A percentile compares a stretch with the other conserved stretches of the same genome.
These are phyloP conservation scores for Montipora sp. DNA, from an alignment of 64 coral and sea anemone species.

Conservation along the genomic window DNA sequence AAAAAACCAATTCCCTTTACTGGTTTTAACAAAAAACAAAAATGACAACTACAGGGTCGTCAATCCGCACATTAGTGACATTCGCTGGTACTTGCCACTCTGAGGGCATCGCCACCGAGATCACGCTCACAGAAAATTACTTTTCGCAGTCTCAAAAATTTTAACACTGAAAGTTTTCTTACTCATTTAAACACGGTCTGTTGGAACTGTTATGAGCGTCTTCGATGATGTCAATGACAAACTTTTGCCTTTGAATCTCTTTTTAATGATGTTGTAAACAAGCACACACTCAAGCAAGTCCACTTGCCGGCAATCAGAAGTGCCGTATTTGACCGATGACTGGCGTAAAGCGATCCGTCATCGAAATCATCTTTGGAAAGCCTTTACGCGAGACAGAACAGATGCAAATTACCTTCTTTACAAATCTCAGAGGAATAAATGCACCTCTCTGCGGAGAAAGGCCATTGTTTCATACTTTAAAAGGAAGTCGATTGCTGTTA, in stretches of 20 bases:
- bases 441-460: conserved; percentile 4
- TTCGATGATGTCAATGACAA: conserved; percentile 20
- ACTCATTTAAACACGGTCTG: conserved; percentile 1
- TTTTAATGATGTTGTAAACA: neutral
- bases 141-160: neutral
- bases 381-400: neutral
- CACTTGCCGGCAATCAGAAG: conserved; percentile 10
- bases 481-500: neutral
- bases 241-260: conserved; percentile 2
- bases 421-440: neutral
- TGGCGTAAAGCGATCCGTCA: neutral
- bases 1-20: no score
- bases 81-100: neutral
- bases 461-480: neutral
- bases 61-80: no score
- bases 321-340: conserved; percentile 11
- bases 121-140: neutral
- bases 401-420: neutral
- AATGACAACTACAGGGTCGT: neutral
- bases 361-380: conserved; percentile 13
- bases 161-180: neutral
- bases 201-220: conserved; percentile 1
- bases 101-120: conserved; percentile 30
- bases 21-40: no score
- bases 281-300: conserved; percentile 30